Conservation (phyloP, 2,113 vertebrate genomes). For the Siniperca knerii region DNA sequence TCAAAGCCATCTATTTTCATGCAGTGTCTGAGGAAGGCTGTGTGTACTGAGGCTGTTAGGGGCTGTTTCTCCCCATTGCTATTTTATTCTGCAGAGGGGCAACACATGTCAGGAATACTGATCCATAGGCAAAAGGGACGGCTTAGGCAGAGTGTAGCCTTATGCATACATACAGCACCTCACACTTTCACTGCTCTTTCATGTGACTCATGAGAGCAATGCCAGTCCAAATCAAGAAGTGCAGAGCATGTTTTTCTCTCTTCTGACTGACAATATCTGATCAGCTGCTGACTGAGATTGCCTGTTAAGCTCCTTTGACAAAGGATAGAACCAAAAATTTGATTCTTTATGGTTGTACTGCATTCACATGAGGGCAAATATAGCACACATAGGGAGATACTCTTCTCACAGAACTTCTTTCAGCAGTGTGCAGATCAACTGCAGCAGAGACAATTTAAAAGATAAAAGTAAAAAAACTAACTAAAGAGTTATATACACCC, state of each 20-base stretch:
- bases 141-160: conserved; percentile 52
- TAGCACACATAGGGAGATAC: conserved; percentile 31
- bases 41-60: conserved; percentile 76
- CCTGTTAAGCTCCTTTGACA: conserved; percentile 59
- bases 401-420: conserved; percentile 26
- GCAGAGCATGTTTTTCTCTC: conserved; percentile 40
- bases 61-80: conserved; percentile 70
- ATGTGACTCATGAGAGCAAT: conserved; percentile 63
- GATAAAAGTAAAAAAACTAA: conserved; percentile 36
- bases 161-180: conserved; percentile 64
- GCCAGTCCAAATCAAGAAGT: conserved; percentile 58
- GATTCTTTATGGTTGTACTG: conserved; percentile 55
- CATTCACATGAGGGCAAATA: conserved; percentile 50
- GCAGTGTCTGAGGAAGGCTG: conserved; percentile 69
- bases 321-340: conserved; percentile 49
- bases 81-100: conserved; percentile 81
- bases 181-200: conserved; percentile 49
- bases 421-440: conserved; percentile 22
- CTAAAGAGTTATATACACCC: neutral
- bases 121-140: conserved; percentile 61
- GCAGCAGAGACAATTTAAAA: conserved; percentile 50
- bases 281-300: conserved; percentile 58
- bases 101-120: conserved; percentile 82
- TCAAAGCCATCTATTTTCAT: conserved; percentile 83
- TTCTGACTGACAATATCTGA: conserved; percentile 77